Percentiles rank a stretch among this genome's conserved stretches.
Conservation (phyloP, 2,113 vertebrate species). For the Muscicapa adusta region DNA sequence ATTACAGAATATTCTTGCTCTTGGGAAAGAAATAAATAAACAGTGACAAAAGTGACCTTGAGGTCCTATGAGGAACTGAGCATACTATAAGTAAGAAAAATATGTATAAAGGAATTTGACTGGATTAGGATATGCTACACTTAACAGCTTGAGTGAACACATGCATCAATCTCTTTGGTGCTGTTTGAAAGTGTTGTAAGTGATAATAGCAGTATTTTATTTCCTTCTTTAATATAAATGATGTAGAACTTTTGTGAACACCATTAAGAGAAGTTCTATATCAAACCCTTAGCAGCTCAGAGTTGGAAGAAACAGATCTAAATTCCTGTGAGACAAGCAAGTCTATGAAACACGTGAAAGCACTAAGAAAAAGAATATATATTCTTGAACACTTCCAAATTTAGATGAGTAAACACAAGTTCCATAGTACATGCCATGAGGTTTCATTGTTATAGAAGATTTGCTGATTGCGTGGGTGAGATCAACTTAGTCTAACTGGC, state of each 20-base stretch:
- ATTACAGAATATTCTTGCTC: background rate
- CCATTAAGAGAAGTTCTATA: background rate
- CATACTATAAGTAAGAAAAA: conserved; percentile 8
- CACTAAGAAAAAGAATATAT: background rate
- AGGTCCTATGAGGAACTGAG: background rate
- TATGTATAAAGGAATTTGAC: background rate
- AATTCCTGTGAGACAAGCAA: background rate
- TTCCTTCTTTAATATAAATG: conserved; percentile 3
- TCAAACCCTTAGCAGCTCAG: background rate
- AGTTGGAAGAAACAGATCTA: background rate
- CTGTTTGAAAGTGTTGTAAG: background rate
- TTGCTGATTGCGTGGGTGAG: background rate
- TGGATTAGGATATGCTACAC: background rate
- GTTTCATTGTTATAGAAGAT: background rate
- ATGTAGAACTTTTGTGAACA: background rate
- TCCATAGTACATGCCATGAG: background rate
- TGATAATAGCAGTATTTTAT: background rate
- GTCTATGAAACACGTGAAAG: background rate
- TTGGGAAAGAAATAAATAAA: background rate
- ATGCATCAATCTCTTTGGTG: background rate
- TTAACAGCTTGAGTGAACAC: background rate
- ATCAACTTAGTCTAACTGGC: background rate
- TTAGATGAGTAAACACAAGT: background rate
- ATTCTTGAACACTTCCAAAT: background rate
- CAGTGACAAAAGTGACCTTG: conserved; percentile 1